Base-by-base conservation (phyloP, 2,888 invertebrate species). In the Nudaria mundana region DNA sequence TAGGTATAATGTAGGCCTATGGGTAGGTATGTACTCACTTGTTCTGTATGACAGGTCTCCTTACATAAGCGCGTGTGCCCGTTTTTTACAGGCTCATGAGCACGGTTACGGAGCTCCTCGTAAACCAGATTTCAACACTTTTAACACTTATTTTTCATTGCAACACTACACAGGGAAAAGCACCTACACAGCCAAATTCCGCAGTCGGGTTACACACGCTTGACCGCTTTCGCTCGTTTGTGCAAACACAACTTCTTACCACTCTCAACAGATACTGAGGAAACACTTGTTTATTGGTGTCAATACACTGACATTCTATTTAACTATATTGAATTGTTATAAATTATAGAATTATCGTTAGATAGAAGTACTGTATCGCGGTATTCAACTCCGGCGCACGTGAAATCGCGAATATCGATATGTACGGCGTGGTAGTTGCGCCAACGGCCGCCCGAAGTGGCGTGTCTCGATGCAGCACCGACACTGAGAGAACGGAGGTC, bases 101-200 rank as follows among this genome's bases (percentile, higher is more conserved):
- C 77, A 77, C 79, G 71, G 66, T 80, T 75, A 65, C 73, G 52
- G 56, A 70, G 63, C 74, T 79, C 78, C 71, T 81, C 80, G 79
- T 72, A 81, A 81, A 81, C 76, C 71, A 79, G 78, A 82, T 87
- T 82, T 84, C 83, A 66, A 79, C 82, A 88, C 76, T 81, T 28
- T 81, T 71, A 78, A 68, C 83, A 85, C 82, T 85, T 83, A 78
- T 59, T 82, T 82, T 80, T 72, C 81, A 85, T 87, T 86, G 71
- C 84, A 66, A 84, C 80, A 85, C 81, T 73, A 57, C 76, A 59
- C 61, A 77, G 68, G 72, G 74, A 70, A 77, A 78, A 81, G 76
- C 81, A 81, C 79, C 75, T 67, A 79, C 76, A 77, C 75, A 76
- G 71, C 74, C 69, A 68, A 77, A 79, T 80, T 75, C 80, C 71